These are phyloP conservation scores for Melanotaenia pygmaea DNA, from an alignment of 2,797 vertebrate genomes.

Conservation along the genomic window DNA sequence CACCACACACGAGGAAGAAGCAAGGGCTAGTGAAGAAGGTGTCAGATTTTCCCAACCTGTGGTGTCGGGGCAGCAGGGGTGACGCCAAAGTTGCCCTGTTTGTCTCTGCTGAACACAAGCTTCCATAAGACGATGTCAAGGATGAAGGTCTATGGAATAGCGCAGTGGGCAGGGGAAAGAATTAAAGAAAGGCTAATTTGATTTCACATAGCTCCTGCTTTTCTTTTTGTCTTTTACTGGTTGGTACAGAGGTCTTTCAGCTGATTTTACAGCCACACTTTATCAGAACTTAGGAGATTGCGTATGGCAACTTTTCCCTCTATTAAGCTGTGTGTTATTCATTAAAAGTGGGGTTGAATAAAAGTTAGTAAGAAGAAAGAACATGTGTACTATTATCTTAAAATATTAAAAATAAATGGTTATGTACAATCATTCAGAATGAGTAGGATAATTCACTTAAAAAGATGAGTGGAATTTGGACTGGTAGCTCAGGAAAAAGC, in stretches of 20 bases:
- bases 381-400: constrained; percentile 1
- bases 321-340: constrained; percentile 58
- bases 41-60: constrained; percentile 94
- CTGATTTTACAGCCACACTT: constrained; percentile 37
- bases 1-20: constrained; percentile 67
- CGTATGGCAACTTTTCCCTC: neutral
- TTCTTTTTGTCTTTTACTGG: neutral
- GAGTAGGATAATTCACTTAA: constrained; percentile 36
- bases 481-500: constrained; percentile 19
- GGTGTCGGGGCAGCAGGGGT: constrained; percentile 87
- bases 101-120: constrained; percentile 98
- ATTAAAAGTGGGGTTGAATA: constrained; percentile 41
- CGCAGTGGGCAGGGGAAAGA: constrained; percentile 86
- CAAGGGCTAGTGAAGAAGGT: constrained; percentile 71
- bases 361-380: constrained; percentile 35
- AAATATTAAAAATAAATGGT: constrained; percentile 21
- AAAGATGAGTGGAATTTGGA: constrained; percentile 27
- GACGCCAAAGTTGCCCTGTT: constrained; percentile 91
- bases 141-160: constrained; percentile 95
- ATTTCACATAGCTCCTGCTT: constrained; percentile 66
- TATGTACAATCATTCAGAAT: constrained; percentile 2
- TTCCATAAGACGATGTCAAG: constrained; percentile 99
- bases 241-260: constrained; percentile 23
- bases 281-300: constrained; percentile 30
- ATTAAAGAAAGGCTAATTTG: constrained; percentile 87